Evolutionary conservation across 2,888 invertebrate genomes (phyloP), one percentile per base, ranked within the genome.

Genomic region (Leucania comma): DNA sequence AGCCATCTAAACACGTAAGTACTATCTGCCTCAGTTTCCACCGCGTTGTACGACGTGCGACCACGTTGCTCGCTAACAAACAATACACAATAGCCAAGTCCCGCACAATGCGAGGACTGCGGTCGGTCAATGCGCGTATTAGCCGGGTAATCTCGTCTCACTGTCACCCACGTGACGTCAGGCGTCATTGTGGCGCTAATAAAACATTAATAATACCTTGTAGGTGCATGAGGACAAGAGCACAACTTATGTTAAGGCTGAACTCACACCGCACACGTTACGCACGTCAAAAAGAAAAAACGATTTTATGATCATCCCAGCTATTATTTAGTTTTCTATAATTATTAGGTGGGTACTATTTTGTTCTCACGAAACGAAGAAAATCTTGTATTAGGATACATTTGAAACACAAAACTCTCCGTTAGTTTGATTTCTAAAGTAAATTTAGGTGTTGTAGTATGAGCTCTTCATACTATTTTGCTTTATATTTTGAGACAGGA

Each of bases 131-230:
- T 64, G 78, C 48, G 51, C 29, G 82, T 48, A 56, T 72, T 72
- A 71, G 59, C 69, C 51, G 56, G 50, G 74, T 83, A 80, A 77
- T 83, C 81, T 68, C 35, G 73, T 63, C 51, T 56, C 53, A 71
- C 48, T 71, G 78, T 72, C 69, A 74, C 75, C 56, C 54, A 20
- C 58, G 58, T 59, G 29, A 60, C 66, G 32, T 67, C 63, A 64
- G 8, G 38, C 22, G 32, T 42, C 85, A 74, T 69, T 83, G 68
- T 76, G 65, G 42, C 64, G 20, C 64, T 65, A 65, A 67, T 67
- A 35, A 72, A 78, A 66, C 65, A 70, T 58, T 72, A 38, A 68
- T 65, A 71, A 61, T 59, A 71, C 38, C 50, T 48, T 68, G 62
- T 26, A 26, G 32, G 53, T 32, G 54, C n/a, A 46, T 12, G n/a